These are phyloP conservation scores for Magallana nippona DNA, from an alignment of 2,888 invertebrate species.

Conservation along the genomic window DNA sequence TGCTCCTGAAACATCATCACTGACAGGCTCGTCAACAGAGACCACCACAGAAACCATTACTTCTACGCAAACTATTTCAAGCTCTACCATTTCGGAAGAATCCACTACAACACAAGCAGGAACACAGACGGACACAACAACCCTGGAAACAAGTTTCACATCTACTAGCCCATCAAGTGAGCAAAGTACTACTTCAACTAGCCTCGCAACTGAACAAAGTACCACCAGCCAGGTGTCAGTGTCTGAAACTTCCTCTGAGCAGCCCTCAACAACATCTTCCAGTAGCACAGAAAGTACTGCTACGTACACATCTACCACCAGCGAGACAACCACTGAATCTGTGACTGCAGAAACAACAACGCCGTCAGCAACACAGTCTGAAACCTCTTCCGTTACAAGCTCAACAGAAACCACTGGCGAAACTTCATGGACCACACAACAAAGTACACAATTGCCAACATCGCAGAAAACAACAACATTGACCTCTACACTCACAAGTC, in stretches of 20 bases:
- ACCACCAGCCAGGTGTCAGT: not conserved
- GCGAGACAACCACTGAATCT: too few species aligned
- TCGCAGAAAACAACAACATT: not conserved
- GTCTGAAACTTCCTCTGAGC: not conserved
- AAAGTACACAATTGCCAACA: not conserved
- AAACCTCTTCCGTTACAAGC: not conserved
- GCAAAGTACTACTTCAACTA: not conserved
- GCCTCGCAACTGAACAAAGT: not conserved
- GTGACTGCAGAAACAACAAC: not conserved
- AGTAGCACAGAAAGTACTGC: too few species aligned
- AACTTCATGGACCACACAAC: not conserved
- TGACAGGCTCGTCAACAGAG: not conserved
- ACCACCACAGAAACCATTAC: not conserved
- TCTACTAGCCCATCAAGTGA: not conserved
- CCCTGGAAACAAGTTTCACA: not conserved
- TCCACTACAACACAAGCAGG: not conserved
- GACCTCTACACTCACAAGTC: not conserved
- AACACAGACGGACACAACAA: not conserved
- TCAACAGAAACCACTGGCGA: not conserved
- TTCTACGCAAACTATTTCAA: not conserved
- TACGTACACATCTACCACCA: too few species aligned
- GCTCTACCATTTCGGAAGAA: not conserved
- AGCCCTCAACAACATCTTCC: not conserved
- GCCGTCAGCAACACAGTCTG: not conserved
- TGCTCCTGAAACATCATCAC: not conserved